A percentile compares a stretch with the other conserved stretches of the same genome.
Conservation (phyloP, 1,140 invertebrate species). For the Sitobion miscanthi region DNA sequence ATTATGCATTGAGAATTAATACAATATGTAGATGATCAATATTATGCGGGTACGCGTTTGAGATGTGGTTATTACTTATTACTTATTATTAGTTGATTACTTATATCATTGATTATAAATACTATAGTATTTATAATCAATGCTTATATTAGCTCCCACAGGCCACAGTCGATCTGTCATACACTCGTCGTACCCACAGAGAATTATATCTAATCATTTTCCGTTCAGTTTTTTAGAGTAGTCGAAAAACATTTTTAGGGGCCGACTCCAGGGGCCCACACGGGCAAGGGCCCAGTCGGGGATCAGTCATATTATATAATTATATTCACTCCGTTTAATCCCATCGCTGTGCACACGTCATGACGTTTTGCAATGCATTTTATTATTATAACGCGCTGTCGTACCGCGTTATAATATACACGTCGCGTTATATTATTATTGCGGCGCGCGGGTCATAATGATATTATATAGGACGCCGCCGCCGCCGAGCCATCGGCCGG, state of each 20-base stretch:
- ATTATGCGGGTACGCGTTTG: not conserved
- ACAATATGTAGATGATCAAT: not conserved
- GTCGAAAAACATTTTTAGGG: not conserved
- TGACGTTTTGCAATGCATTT: not conserved
- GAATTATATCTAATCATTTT: not conserved
- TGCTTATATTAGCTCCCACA: no score
- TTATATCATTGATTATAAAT: no score
- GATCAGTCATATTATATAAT: no score
- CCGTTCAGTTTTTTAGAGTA: not conserved
- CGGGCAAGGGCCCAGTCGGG: not conserved
- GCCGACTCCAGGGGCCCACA: no score
- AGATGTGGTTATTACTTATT: not conserved
- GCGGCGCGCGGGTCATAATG: not conserved
- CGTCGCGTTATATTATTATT: constrained; percentile 10
- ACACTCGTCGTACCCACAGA: not conserved
- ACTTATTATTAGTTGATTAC: not conserved
- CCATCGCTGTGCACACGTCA: not conserved
- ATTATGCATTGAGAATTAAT: not conserved
- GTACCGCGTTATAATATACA: not conserved
- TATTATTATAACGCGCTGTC: not conserved
- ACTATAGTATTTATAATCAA: no score
- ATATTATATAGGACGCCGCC: not conserved
- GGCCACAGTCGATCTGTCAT: no score
- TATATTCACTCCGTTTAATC: not conserved
- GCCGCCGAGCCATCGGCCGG: not conserved